These are phyloP conservation scores for Felis chaus DNA, from an alignment of 2,113 vertebrate species.

Conservation along the genomic window DNA sequence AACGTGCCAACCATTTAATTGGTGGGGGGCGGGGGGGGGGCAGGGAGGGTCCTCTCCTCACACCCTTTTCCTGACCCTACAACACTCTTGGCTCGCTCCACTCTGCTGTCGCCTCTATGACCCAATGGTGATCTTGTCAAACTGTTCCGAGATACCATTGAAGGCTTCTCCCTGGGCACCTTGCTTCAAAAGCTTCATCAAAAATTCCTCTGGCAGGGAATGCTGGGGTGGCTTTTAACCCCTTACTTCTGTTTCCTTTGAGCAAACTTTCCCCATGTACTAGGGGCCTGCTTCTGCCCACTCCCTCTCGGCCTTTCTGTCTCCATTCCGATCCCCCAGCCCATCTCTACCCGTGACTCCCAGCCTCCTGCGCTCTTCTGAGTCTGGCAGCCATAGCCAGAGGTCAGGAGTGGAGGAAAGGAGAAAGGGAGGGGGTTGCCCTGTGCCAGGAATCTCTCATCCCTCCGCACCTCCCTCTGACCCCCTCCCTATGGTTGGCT, in stretches of 20 bases:
- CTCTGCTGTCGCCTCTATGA: not conserved
- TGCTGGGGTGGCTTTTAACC: not conserved
- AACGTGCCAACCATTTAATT: not conserved
- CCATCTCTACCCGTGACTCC: conserved; percentile 38
- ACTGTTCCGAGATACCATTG: not conserved
- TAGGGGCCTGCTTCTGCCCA: not conserved
- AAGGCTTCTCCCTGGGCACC: not conserved
- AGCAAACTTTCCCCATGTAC: not conserved
- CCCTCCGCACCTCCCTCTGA: conserved; percentile 45
- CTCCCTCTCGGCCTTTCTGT: not conserved
- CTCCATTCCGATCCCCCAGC: not conserved
- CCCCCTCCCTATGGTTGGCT: conserved; percentile 18
- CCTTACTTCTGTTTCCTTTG: not conserved
- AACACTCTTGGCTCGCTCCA: fast-evolving
- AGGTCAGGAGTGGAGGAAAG: conserved; percentile 61
- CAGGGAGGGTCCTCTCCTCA: not conserved
- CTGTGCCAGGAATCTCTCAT: conserved; percentile 62
- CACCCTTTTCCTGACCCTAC: not conserved
- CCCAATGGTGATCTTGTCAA: not conserved
- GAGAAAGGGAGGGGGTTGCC: conserved; percentile 65
- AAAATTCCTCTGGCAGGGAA: conserved; percentile 30
- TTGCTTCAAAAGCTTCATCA: conserved; percentile 30
- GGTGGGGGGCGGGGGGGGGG: not conserved
- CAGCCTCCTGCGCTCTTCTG: conserved; percentile 35
- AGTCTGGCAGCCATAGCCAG: conserved; percentile 31